Percentiles rank a stretch among this genome's conserved stretches.
Conservation (phyloP, 2,888 invertebrate species). For the Rhimphoctona megacephalus region DNA sequence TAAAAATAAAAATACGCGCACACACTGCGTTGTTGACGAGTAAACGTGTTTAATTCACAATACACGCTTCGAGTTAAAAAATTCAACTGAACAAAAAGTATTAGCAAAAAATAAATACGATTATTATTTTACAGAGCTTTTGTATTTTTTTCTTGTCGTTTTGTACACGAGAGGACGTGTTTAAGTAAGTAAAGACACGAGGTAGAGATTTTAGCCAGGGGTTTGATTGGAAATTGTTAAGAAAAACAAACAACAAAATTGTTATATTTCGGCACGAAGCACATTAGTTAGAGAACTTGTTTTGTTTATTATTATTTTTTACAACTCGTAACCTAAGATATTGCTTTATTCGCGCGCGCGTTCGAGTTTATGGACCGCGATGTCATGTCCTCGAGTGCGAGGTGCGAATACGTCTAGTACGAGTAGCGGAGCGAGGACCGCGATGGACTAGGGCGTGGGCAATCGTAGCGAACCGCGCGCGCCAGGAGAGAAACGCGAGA, state of each 20-base stretch:
- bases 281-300: neutral
- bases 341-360: constrained; percentile 40
- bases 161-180: constrained; percentile 10
- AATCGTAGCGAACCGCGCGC: constrained; percentile 73
- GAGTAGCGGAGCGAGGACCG: constrained; percentile 70
- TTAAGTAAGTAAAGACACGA: constrained; percentile 25
- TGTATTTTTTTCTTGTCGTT: neutral
- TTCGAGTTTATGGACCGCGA: constrained; percentile 30
- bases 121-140: constrained; percentile 6
- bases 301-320: constrained; percentile 5
- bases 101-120: neutral
- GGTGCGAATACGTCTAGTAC: constrained; percentile 43
- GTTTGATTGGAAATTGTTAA: constrained; percentile 8
- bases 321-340: neutral
- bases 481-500: constrained; percentile 59
- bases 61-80: neutral
- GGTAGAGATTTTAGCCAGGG: neutral
- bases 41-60: neutral
- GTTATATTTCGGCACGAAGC: constrained; percentile 17
- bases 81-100: neutral
- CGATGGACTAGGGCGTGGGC: constrained; percentile 80
- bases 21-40: neutral
- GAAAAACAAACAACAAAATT: constrained; percentile 11
- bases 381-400: constrained; percentile 31
- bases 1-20: neutral